These are phyloP conservation scores for Trimorus sp. DNA, from an alignment of 2,888 invertebrate species.

Conservation along the genomic window DNA sequence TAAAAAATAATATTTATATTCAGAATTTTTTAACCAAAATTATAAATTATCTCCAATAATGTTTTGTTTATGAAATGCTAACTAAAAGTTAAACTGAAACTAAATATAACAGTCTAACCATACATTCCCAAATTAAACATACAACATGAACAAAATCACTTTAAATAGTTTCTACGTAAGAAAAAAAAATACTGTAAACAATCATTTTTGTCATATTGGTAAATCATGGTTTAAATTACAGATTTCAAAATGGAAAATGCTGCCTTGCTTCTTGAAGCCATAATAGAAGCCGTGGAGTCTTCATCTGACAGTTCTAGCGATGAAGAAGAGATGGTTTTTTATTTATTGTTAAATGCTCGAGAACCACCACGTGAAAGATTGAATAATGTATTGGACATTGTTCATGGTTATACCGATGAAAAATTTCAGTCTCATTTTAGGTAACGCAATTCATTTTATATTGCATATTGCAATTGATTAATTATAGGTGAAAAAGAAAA, in stretches of 20 bases:
- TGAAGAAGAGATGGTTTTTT: background rate
- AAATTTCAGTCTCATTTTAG: constrained; percentile 5
- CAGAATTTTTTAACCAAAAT: too few relatives aligned
- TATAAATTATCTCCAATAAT: too few relatives aligned
- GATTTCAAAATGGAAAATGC: constrained; percentile 1
- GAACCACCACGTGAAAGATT: background rate
- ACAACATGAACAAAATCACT: too few relatives aligned
- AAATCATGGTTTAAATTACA: background rate
- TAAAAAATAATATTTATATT: too few relatives aligned
- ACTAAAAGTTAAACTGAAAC: too few relatives aligned
- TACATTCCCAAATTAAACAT: too few relatives aligned
- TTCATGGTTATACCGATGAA: background rate
- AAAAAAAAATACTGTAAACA: too few relatives aligned
- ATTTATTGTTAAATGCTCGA: background rate
- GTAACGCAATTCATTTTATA: background rate
- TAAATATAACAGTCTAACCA: too few relatives aligned
- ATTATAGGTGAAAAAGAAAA: background rate
- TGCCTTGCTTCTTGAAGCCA: background rate
- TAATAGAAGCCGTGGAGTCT: background rate
- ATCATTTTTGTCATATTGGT: background rate
- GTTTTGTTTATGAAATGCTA: too few relatives aligned
- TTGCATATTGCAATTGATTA: background rate
- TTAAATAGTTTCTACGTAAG: too few relatives aligned
- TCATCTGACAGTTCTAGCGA: background rate
- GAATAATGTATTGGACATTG: background rate